phyloP scores from a whole-genome alignment of 2,113 vertebrate species.

The Paraplagusia blochii region DNA sequence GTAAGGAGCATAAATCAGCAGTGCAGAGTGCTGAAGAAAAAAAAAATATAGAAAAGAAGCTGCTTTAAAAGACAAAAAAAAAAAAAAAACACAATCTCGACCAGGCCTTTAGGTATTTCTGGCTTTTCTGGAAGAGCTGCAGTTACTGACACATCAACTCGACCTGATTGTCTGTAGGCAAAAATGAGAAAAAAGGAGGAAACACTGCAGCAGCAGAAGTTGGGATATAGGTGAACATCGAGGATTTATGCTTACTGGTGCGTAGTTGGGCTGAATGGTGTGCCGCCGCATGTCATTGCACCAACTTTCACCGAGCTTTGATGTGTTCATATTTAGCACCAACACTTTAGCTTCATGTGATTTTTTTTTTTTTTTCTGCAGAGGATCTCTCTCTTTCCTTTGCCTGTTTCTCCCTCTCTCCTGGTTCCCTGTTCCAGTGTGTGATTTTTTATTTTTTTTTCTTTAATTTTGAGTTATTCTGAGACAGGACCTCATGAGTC shows the following conservation, averaged over 20 bases:
- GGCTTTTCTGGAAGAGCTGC: constrained; percentile 35
- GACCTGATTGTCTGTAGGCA: constrained; percentile 27
- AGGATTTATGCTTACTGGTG: background rate
- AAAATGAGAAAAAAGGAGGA: background rate
- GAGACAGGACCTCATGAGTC: too few relatives aligned
- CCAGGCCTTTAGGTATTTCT: constrained; percentile 27
- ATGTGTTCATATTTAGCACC: constrained; percentile 52
- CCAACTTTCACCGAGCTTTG: constrained; percentile 39
- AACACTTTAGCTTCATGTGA: constrained; percentile 49
- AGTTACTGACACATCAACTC: constrained; percentile 42
- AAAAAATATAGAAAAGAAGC: constrained; percentile 8
- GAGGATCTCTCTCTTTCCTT: constrained; percentile 10
- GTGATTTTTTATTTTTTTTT: too few relatives aligned
- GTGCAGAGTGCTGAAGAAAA: background rate
- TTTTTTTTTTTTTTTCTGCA: constrained; percentile 30
- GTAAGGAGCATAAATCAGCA: constrained; percentile 60
- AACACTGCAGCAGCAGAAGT: too few relatives aligned
- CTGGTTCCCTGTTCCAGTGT: too few relatives aligned
- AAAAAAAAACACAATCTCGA: constrained; percentile 21
- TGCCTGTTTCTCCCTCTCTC: too few relatives aligned
- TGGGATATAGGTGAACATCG: too few relatives aligned
- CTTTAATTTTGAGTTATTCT: too few relatives aligned
- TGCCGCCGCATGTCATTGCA: constrained; percentile 21
- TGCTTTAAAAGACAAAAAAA: constrained; percentile 12
- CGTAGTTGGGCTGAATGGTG: constrained; percentile 14